Conservation (phyloP, 2,113 vertebrate species). For the Athene cunicularia region DNA sequence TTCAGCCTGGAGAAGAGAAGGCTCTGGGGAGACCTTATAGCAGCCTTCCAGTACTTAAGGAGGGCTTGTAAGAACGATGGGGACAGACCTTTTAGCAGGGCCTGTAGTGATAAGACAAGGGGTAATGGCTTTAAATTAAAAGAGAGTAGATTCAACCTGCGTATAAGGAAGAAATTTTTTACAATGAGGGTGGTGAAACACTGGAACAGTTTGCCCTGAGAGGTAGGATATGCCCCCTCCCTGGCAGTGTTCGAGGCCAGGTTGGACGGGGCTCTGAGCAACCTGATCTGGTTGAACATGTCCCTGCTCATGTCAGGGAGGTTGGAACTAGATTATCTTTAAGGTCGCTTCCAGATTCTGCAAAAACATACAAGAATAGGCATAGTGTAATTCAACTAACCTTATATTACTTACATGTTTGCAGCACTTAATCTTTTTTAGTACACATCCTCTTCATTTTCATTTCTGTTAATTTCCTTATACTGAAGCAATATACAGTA, state of each 20-base stretch:
- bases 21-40: background rate
- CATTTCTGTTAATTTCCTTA: background rate
- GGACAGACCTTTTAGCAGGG: too few species aligned
- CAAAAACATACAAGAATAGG: background rate
- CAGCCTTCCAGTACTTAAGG: background rate
- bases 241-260: background rate
- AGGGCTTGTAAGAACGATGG: background rate
- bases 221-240: background rate
- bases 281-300: background rate
- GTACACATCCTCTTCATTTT: background rate
- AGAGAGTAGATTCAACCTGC: background rate
- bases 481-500: background rate
- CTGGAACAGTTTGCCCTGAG: background rate
- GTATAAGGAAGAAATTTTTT: background rate
- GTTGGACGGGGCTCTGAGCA: background rate
- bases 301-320: background rate
- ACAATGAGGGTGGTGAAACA: background rate
- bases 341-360: background rate
- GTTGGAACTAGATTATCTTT: background rate
- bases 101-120: too few species aligned
- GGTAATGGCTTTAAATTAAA: too few species aligned
- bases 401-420: background rate
- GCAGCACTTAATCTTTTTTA: background rate
- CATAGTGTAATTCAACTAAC: background rate
- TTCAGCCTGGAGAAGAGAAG: background rate